phyloP scores from a whole-genome alignment of 2,797 vertebrate genomes.

The Atherinosoma microstoma region DNA sequence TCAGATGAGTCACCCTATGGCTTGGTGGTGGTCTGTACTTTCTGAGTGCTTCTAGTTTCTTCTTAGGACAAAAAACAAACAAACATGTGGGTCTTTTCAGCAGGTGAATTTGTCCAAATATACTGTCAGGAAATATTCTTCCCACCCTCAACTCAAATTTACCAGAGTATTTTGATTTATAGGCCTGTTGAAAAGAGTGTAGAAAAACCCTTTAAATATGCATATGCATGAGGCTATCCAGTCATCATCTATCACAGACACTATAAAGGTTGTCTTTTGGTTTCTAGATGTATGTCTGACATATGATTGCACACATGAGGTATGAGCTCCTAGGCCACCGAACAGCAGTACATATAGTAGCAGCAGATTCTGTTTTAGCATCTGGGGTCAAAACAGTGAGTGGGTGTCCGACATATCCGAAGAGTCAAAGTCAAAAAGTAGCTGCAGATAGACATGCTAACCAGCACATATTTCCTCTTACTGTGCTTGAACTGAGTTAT shows the following conservation, averaged over 20 bases:
- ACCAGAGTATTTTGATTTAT: constrained; percentile 24
- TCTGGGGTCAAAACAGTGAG: not conserved
- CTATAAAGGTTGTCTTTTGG: not conserved
- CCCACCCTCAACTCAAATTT: not conserved
- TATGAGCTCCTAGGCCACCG: not conserved
- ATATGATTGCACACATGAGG: constrained; percentile 4
- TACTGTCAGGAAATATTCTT: constrained; percentile 3
- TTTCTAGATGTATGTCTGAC: not conserved
- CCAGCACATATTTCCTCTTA: not conserved
- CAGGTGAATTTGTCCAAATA: not conserved
- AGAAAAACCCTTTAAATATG: constrained; percentile 5
- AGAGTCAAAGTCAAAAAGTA: not conserved
- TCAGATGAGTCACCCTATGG: too few species aligned
- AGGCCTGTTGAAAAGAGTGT: not conserved
- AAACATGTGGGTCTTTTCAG: not conserved
- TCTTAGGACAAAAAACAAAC: not conserved
- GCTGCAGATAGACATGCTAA: not conserved
- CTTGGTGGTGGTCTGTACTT: too few species aligned
- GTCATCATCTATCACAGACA: not conserved
- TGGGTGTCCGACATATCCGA: not conserved
- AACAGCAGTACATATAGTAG: not conserved
- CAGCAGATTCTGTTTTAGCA: not conserved
- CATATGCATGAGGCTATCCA: not conserved
- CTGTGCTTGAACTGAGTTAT: not conserved
- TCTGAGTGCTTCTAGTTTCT: too few species aligned